phyloP scores from a whole-genome alignment of 2,888 invertebrate genomes.

The Scrobipalpa costella region DNA sequence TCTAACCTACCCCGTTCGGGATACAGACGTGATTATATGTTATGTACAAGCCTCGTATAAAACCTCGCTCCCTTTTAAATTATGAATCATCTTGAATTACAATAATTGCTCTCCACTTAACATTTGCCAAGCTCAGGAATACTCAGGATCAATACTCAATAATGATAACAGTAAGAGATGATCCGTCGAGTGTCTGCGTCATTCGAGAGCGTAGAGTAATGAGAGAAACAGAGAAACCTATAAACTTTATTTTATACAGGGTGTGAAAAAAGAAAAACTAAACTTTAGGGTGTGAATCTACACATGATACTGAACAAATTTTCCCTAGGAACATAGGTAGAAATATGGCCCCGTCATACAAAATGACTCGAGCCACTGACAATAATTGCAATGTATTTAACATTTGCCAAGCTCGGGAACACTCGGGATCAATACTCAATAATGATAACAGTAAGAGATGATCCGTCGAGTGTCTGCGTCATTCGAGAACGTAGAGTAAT shows the following conservation, averaged over 20 bases:
- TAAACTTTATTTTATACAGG: too few relatives aligned
- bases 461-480: too few relatives aligned
- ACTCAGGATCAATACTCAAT: constrained; percentile 1
- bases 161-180: constrained; percentile 1
- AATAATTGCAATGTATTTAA: too few relatives aligned
- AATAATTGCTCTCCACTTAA: background rate
- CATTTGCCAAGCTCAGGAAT: background rate
- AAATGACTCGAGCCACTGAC: too few relatives aligned
- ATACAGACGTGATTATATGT: too few relatives aligned
- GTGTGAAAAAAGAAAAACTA: background rate
- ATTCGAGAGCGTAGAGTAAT: background rate
- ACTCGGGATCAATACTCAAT: background rate
- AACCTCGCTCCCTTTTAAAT: background rate
- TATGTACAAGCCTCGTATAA: background rate
- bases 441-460: background rate
- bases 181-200: constrained; percentile 1
- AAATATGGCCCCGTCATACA: too few relatives aligned
- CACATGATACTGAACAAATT: too few relatives aligned
- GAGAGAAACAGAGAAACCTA: background rate
- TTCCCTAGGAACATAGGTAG: too few relatives aligned
- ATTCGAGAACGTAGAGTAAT: too few relatives aligned
- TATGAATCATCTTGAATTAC: background rate
- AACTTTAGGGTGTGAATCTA: background rate
- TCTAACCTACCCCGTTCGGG: too few relatives aligned
- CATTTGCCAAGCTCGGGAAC: background rate